Base-by-base conservation (phyloP, 2,797 vertebrate species). In the Acanthopagrus latus region DNA sequence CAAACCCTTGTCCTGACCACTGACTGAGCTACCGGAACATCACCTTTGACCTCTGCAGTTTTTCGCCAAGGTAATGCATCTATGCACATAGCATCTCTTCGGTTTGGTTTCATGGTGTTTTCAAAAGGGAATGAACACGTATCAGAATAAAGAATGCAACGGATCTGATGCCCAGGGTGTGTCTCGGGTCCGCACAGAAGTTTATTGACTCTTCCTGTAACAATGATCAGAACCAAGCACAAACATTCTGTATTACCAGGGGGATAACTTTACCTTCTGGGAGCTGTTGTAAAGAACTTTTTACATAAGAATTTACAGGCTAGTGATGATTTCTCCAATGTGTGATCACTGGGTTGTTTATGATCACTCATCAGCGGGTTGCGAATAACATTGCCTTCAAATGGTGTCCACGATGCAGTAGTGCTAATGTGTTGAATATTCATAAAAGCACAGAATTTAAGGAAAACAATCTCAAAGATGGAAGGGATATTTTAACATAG, bases 1-100 rank as follows among this genome's bases (percentile, higher is more conserved):
- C 94, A 94, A 94, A 94, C 91, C 95, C 93, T 93, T 96, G 95
- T 96, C 95, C 95, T 94, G 95, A 95, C 94, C 94, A 94, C 94
- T 95, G 95, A 95, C 95, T 94, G 94, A 95, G 92, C 95, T 91
- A 92, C 95, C 85, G 95, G 95, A 95, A 93, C 94, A 78, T 94
- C 95, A 94, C 91, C 95, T 94, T 94, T 94, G 95, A 95, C 93
- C 93, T 93, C 94, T 92, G 86, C 95, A 94, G 91, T 95, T 93
- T 93, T 95, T 89, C 93, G 92, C 92, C 93, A 95, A 96, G 95
- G 95, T 96, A 96, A 96, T 85, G 74, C 92, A 93, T 93, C 89
- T 92, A 92, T 86, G 91, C 90, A 94, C 93, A 90, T 83, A 90
- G 86, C 88, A 78, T 89, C 88, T 93, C 88, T 92, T 92, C 88